phyloP scores from a whole-genome alignment of 2,113 vertebrate species.

The Kobus ellipsiprymnus region DNA sequence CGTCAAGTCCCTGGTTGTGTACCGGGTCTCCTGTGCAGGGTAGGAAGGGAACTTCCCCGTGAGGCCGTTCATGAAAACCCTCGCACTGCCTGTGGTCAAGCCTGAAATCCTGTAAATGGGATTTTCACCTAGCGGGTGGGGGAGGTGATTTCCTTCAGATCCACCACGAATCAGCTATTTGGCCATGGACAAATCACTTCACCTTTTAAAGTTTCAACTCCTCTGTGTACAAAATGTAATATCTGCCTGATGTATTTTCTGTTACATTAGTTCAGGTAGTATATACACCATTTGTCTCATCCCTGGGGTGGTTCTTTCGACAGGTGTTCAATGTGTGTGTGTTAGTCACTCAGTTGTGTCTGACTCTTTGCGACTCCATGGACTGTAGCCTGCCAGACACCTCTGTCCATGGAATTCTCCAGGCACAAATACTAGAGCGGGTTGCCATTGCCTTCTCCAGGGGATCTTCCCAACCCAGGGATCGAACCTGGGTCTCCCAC shows the following conservation, averaged over 20 bases:
- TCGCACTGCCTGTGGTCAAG: background rate
- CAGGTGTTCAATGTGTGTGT: background rate
- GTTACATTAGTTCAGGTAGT: background rate
- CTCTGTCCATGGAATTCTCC: background rate
- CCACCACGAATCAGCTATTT: background rate
- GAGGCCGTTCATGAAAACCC: background rate
- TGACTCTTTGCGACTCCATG: background rate
- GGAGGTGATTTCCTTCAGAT: background rate
- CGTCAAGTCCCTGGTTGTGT: too few species aligned
- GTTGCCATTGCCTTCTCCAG: background rate
- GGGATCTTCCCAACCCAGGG: background rate
- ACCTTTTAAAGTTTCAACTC: background rate
- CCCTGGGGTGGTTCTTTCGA: background rate
- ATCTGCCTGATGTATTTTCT: background rate
- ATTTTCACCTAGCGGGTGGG: background rate
- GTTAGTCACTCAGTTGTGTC: background rate
- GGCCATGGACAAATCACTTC: background rate
- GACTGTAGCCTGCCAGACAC: background rate
- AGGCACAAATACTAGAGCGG: background rate
- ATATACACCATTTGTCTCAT: background rate
- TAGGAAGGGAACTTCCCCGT: background rate
- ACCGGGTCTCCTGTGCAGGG: too few species aligned
- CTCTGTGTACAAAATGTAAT: background rate
- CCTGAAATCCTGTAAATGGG: background rate
- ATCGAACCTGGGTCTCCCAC: background rate